Evolutionary conservation across 1,140 invertebrate species (phyloP), one percentile per base, ranked within the genome.

Genomic region (Globodera ellingtonae): DNA sequence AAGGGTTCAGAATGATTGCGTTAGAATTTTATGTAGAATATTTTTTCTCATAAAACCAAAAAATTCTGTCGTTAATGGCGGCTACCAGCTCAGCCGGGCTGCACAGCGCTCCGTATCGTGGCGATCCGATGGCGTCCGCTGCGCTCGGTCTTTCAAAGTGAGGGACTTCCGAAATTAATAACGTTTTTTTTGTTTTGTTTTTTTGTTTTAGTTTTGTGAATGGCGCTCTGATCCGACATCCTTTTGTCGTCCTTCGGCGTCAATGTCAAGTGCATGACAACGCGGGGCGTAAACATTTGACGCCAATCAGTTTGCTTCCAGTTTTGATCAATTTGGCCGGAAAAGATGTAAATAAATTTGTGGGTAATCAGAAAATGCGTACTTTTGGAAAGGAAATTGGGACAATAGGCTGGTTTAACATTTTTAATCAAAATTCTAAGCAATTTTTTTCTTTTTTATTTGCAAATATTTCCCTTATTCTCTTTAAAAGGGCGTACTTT

Each of bases 181-280:
- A 35, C 80, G 24, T 44, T 69, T 24, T 69, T 24, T 18, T 13
- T 24, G 4, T 67, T 67, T 24, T 24, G 18, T 18, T 47, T n/a
- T 46, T n/a, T 78, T 5, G 10, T 71, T 81, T 81, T 21, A 81
- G 80, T 80, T 81, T 81, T 21, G 48, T 76, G 44, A 81, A 81
- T 62, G 66, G 78, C 21, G 71, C 77, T 1, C 2, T 81, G 3
- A 81, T 81, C 69, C 56, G 72, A 15, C 80, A 82, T 59, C 80
- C 80, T 10, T 81, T 75, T 15, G 50, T 50, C n/a, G 80, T 82
- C 46, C 62, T 82, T 6, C 47, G 80, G 18, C 79, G 80, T 0
- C 80, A 82, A 46, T 81, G 79, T 52, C 80, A 82, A 69, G 62
- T 82, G 71, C 80, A 82, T 48, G 59, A 82, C 8, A n/a, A 66